Evolutionary conservation across 2,797 vertebrate genomes (phyloP).

Genomic region (Malacoraja senta): DNA sequence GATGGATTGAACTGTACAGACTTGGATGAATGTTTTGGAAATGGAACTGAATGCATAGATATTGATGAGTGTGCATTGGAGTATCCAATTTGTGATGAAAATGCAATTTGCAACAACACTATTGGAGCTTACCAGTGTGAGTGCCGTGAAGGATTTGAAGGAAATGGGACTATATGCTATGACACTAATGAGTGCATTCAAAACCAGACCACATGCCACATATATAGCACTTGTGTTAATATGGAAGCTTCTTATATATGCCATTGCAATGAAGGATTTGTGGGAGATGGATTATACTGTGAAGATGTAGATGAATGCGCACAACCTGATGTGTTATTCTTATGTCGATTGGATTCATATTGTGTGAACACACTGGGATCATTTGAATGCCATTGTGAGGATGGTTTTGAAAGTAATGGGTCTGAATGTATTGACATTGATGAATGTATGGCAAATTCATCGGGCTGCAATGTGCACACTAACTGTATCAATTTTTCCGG

Average conservation of each 20-base stretch:
- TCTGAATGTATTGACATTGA: constrained; percentile 62
- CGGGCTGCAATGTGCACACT: constrained; percentile 55
- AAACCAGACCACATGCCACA: constrained; percentile 53
- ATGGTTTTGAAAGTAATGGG: constrained; percentile 59
- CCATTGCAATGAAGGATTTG: constrained; percentile 60
- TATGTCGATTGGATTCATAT: constrained; percentile 45
- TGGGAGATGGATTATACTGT: constrained; percentile 57
- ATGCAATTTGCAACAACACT: constrained; percentile 61
- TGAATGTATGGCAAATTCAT: constrained; percentile 58
- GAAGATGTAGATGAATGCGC: constrained; percentile 47
- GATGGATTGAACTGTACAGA: constrained; percentile 30
- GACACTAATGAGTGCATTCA: constrained; percentile 64
- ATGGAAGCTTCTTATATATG: constrained; percentile 57
- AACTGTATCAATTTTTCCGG: constrained; percentile 61
- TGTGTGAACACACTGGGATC: constrained; percentile 64
- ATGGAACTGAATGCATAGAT: constrained; percentile 61
- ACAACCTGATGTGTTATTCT: background rate
- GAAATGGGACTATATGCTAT: constrained; percentile 54
- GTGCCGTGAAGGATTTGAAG: constrained; percentile 62
- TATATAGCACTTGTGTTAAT: constrained; percentile 63
- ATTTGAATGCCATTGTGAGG: constrained; percentile 61
- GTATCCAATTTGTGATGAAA: constrained; percentile 53
- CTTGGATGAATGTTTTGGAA: constrained; percentile 48
- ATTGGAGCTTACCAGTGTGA: constrained; percentile 59
- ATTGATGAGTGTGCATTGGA: constrained; percentile 59